These are phyloP conservation scores for Drosophila mulleri DNA, from an alignment of 2,888 invertebrate species.

Conservation along the genomic window DNA sequence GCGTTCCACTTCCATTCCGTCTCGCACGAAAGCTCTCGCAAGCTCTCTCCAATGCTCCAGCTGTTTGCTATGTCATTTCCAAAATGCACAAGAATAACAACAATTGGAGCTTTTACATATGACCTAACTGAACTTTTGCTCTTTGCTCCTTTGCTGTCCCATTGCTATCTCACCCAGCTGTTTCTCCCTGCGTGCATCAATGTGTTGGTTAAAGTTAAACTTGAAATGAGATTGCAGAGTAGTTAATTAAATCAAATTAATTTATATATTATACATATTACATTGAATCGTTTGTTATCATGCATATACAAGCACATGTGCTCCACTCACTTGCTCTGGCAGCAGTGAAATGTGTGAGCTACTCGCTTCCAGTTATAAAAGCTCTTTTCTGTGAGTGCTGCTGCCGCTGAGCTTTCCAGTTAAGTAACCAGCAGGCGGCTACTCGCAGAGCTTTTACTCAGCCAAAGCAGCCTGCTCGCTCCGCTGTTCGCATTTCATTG, in stretches of 20 bases:
- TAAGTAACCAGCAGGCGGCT: slow-evolving; percentile 40
- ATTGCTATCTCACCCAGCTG: slow-evolving; percentile 34
- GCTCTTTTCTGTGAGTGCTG: slow-evolving; percentile 10
- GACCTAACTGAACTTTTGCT: slow-evolving; percentile 20
- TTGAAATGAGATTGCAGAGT: not conserved
- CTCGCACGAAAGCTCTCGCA: slow-evolving; percentile 23
- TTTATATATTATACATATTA: not conserved
- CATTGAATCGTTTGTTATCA: not conserved
- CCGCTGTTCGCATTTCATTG: slow-evolving; percentile 74
- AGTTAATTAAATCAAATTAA: not conserved
- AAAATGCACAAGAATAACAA: slow-evolving; percentile 48
- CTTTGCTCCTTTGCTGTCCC: not conserved
- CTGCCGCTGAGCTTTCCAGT: slow-evolving; percentile 55
- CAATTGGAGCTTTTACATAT: slow-evolving; percentile 44
- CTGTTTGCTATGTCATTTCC: slow-evolving; percentile 57
- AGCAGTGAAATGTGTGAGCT: slow-evolving; percentile 7
- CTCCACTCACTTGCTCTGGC: slow-evolving; percentile 1
- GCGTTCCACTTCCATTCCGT: slow-evolving; percentile 49
- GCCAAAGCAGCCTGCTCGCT: slow-evolving; percentile 31
- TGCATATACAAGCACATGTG: not conserved
- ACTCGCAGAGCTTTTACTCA: slow-evolving; percentile 69
- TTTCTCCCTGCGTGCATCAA: slow-evolving; percentile 12
- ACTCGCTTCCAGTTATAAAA: slow-evolving; percentile 60
- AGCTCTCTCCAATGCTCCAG: slow-evolving; percentile 52
- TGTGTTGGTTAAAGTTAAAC: not conserved